A percentile compares a stretch with the other conserved stretches of the same genome.
Conservation (phyloP, 2,113 vertebrate species). For the Ciconia boyciana region DNA sequence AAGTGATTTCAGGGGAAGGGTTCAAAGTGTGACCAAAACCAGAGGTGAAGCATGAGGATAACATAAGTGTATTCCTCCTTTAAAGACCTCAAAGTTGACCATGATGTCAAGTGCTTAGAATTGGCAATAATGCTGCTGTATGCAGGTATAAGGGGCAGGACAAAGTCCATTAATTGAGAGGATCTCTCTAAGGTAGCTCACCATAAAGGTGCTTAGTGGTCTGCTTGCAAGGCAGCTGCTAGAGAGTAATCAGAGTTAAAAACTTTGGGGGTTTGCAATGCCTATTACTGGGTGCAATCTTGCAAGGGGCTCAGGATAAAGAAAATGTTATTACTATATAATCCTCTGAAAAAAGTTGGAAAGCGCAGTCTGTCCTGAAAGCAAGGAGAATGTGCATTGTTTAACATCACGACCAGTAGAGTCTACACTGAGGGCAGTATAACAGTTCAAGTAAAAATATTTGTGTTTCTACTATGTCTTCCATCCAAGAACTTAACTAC, state of each 20-base stretch:
- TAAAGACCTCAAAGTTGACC: not conserved
- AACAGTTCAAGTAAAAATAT: constrained; percentile 39
- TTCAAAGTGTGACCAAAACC: not conserved
- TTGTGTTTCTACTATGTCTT: constrained; percentile 23
- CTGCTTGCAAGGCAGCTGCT: not conserved
- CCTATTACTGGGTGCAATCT: not conserved
- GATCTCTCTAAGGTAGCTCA: not conserved
- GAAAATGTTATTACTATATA: not conserved
- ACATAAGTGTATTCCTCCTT: not conserved
- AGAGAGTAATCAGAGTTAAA: not conserved
- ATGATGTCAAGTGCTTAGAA: not conserved
- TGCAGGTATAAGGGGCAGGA: not conserved
- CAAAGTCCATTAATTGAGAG: not conserved
- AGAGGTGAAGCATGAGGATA: not conserved
- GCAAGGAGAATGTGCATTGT: not conserved
- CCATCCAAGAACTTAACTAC: constrained; percentile 18
- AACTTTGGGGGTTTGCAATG: not conserved
- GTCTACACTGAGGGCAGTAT: constrained; percentile 8
- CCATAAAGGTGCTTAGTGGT: not conserved
- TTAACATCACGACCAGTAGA: not conserved
- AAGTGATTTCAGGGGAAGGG: not conserved
- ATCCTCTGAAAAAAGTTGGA: not conserved
- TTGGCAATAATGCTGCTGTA: not conserved
- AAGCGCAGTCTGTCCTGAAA: not conserved
- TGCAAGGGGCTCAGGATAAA: not conserved